Evolutionary conservation across 2,888 invertebrate genomes (phyloP).

Genomic region (Temnothorax rugatulus): DNA sequence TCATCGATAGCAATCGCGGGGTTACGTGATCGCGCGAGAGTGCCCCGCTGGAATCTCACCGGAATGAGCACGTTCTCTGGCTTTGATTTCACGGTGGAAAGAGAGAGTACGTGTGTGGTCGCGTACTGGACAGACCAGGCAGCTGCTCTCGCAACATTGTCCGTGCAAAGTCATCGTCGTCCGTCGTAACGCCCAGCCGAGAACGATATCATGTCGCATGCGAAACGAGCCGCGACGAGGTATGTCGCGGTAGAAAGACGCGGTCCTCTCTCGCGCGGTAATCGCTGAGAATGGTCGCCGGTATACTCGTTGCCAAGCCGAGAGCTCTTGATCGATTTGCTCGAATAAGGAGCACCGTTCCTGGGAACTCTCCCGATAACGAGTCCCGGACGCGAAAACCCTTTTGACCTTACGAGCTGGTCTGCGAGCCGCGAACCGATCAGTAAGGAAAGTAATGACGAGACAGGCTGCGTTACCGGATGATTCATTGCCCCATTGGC

Average conservation of each 20-base stretch:
- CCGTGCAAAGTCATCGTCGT: constrained; percentile 15
- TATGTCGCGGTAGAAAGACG: constrained; percentile 36
- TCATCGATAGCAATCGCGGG: constrained; percentile 63
- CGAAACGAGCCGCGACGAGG: constrained; percentile 58
- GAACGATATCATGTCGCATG: constrained; percentile 51
- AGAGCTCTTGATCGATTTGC: constrained; percentile 18
- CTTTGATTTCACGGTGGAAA: constrained; percentile 61
- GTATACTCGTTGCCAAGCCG: constrained; percentile 23
- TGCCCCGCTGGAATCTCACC: constrained; percentile 60
- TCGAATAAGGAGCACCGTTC: constrained; percentile 25
- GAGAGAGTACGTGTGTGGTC: constrained; percentile 71
- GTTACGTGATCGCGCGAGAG: constrained; percentile 50
- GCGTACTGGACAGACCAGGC: constrained; percentile 38
- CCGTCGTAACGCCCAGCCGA: constrained; percentile 29
- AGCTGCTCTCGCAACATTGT: constrained; percentile 27
- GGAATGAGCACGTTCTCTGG: constrained; percentile 54
- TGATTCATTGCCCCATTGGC: constrained; percentile 72
- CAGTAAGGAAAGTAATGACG: constrained; percentile 74
- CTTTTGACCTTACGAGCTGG: constrained; percentile 69
- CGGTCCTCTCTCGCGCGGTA: constrained; percentile 26
- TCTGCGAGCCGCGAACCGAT: constrained; percentile 60
- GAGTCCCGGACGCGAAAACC: constrained; percentile 46
- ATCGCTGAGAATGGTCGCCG: neutral
- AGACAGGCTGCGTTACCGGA: constrained; percentile 75
- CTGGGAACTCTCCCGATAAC: constrained; percentile 32